phyloP scores from a whole-genome alignment of 1,140 invertebrate species.

The Muscidifurax raptorellus region DNA sequence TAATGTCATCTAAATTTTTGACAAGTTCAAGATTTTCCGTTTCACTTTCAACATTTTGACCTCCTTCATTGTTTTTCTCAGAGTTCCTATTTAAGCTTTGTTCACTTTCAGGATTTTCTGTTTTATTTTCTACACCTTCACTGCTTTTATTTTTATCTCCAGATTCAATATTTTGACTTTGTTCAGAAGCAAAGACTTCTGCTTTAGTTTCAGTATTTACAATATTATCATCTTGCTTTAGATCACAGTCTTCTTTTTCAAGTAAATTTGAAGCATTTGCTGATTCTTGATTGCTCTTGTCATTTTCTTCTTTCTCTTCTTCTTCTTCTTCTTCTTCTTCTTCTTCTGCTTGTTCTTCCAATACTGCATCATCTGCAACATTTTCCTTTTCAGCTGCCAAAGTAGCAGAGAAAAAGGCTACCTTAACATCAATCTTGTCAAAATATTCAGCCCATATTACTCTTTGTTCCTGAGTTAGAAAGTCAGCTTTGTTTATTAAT shows the following conservation, averaged over 20 bases:
- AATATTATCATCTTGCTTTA: conserved; percentile 71
- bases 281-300: conserved; percentile 56
- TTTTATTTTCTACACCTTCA: not conserved
- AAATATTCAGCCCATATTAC: conserved; percentile 94
- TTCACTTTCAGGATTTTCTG: conserved; percentile 19
- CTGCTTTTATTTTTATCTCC: too few species aligned
- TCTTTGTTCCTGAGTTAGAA: conserved; percentile 88
- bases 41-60: not conserved
- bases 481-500: conserved; percentile 98
- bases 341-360: conserved; percentile 53
- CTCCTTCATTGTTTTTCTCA: not conserved
- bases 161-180: not conserved
- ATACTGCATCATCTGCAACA: conserved; percentile 51
- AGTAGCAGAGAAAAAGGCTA: conserved; percentile 91
- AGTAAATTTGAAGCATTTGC: conserved; percentile 57
- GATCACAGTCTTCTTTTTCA: conserved; percentile 65
- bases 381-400: conserved; percentile 75
- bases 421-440: conserved; percentile 78
- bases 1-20: not conserved
- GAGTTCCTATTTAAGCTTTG: not conserved
- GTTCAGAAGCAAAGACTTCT: not conserved
- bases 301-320: conserved; percentile 54
- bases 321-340: conserved; percentile 58
- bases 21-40: not conserved
- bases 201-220: conserved; percentile 39